Base-by-base conservation (phyloP, 2,113 vertebrate genomes). In the Synchiropus splendidus region DNA sequence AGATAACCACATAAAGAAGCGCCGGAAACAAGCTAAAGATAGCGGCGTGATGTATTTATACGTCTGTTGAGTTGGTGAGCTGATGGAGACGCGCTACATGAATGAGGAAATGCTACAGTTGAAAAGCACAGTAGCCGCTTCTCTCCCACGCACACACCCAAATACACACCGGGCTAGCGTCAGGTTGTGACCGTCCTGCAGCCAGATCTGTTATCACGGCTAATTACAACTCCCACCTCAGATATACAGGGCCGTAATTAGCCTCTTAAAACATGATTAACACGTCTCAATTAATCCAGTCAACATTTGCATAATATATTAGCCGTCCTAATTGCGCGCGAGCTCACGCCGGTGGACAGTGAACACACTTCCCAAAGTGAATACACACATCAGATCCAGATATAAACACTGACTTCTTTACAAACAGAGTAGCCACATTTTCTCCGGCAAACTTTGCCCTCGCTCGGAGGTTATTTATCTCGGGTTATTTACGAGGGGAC, bases 291-390 rank as follows among this genome's bases (percentile, higher is more conserved):
- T 87, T 87, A 86, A 80, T 79, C 81, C 82, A 85, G 92, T 96
- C 92, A 94, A 94, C 90, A 98, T 98, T 97, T 97, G 93, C 94
- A 98, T 98, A 97, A 97, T 90, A 90, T 94, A 98, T 94, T 91
- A 94, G 91, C 89, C 84, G 73, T 89, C 90, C 89, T 95, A 88
- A 86, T 92, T 90, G 90, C 85, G 68, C 87, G 90, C 69, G 78
- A 87, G 86, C 90, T 81, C 73, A 79, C 70, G 78, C 57, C 70
- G 82, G 91, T 90, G 89, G 86, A 82, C 83, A 77, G 68, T 85
- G 87, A 89, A 87, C n/a, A n/a, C n/a, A n/a, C n/a, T n/a, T n/a
- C n/a, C n/a, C n/a, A n/a, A n/a, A n/a, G n/a, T n/a, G n/a, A n/a
- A n/a, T n/a, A n/a, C n/a, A n/a, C n/a, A n/a, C n/a, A n/a, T n/a